These are phyloP conservation scores for Ceratina australensis DNA, from an alignment of 1,140 invertebrate species.

Conservation along the genomic window DNA sequence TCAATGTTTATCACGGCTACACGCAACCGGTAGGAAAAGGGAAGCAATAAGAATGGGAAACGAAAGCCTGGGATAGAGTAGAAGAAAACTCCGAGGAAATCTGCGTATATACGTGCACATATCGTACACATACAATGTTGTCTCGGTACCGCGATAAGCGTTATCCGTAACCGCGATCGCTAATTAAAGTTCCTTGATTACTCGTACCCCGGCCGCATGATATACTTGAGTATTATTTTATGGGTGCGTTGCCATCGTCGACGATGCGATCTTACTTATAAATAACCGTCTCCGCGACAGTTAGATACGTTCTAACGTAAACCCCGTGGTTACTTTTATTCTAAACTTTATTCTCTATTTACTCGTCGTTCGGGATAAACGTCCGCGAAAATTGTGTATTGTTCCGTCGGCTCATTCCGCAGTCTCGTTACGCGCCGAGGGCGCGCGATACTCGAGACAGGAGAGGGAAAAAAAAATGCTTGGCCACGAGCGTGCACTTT, in stretches of 20 bases:
- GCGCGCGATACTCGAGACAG: not conserved
- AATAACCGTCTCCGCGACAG: not conserved
- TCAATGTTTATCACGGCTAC: too few relatives aligned
- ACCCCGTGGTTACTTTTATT: too few relatives aligned
- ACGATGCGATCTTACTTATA: constrained; percentile 21
- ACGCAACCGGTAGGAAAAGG: not conserved
- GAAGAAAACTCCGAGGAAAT: not conserved
- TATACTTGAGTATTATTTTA: constrained; percentile 16
- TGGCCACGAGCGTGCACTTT: not conserved
- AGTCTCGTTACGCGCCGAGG: not conserved
- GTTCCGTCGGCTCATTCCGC: not conserved
- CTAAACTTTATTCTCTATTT: too few relatives aligned
- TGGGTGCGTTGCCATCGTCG: constrained; percentile 12
- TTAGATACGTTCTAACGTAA: not conserved
- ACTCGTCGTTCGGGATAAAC: too few relatives aligned
- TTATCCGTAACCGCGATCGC: not conserved
- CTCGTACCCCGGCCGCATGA: not conserved
- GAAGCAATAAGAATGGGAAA: not conserved
- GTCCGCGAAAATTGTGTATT: too few relatives aligned
- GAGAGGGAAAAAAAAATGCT: not conserved
- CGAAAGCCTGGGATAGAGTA: not conserved
- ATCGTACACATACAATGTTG: not conserved
- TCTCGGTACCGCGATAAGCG: not conserved
- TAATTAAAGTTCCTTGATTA: constrained; percentile 37
- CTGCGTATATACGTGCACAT: too few relatives aligned